A percentile compares a stretch with the other conserved stretches of the same genome.
These are phyloP conservation scores for Brachionus asplanchnoidis DNA, from an alignment of 1,140 invertebrate genomes.

Conservation along the genomic window DNA sequence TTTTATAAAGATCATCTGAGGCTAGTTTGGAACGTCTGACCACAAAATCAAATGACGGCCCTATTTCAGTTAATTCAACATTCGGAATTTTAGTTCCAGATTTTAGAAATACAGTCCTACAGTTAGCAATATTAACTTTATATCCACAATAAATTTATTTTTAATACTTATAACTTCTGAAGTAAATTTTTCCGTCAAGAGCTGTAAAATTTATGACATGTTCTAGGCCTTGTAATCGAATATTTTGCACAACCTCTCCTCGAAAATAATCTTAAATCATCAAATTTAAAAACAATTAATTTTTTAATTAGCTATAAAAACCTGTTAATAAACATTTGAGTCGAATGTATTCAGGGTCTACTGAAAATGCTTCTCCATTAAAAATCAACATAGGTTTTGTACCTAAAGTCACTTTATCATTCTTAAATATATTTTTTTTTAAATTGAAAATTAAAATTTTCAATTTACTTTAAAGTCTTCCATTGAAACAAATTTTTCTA, in stretches of 20 bases:
- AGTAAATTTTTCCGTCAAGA: constrained; percentile 69
- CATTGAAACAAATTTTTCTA: constrained; percentile 74
- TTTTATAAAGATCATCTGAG: constrained; percentile 81
- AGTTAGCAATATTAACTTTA: constrained; percentile 25
- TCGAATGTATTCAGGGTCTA: constrained; percentile 68
- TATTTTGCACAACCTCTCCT: constrained; percentile 68
- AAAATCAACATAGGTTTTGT: constrained; percentile 88
- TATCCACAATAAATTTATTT: neutral
- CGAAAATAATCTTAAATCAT: constrained; percentile 76
- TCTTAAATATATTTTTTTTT: constrained; percentile 48
- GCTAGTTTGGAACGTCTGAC: constrained; percentile 79
- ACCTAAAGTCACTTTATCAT: constrained; percentile 71
- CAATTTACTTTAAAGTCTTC: constrained; percentile 67
- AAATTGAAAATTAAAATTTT: neutral
- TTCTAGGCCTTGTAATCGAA: constrained; percentile 84
- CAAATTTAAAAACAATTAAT: constrained; percentile 43
- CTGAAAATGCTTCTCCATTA: constrained; percentile 84
- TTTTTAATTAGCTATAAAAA: constrained; percentile 43
- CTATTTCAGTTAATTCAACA: constrained; percentile 87
- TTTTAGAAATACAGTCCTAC: constrained; percentile 79
- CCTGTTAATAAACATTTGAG: constrained; percentile 76
- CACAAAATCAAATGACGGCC: constrained; percentile 81
- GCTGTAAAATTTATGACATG: constrained; percentile 84
- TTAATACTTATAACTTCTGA: constrained; percentile 77
- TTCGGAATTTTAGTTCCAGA: constrained; percentile 77